Percentiles rank a stretch among this genome's conserved stretches.
Conservation (phyloP, 2,888 invertebrate genomes). For the Ormia ochracea region DNA sequence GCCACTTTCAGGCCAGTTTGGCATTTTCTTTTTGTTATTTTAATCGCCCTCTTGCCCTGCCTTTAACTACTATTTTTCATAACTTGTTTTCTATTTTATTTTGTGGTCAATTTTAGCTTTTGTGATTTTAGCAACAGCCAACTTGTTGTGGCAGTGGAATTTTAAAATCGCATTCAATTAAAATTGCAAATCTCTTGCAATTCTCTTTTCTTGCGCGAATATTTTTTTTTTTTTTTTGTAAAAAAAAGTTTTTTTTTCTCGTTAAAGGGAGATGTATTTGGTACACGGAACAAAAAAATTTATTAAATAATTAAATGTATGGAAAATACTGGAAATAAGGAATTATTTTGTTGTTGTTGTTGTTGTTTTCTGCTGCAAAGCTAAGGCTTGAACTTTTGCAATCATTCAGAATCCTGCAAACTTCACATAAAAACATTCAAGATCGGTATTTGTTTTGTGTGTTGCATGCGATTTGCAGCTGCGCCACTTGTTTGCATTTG, state of each 20-base stretch:
- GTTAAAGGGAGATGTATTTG: neutral
- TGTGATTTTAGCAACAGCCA: neutral
- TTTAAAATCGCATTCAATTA: slow-evolving; percentile 50
- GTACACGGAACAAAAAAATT: too few relatives aligned
- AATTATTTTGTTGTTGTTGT: too few relatives aligned
- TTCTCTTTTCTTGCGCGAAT: too few relatives aligned
- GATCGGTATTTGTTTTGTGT: slow-evolving; percentile 29
- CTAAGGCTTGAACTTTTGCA: slow-evolving; percentile 1
- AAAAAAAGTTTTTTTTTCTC: neutral
- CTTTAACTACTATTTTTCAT: neutral
- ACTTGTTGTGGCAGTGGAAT: slow-evolving; percentile 33
- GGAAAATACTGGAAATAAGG: too few relatives aligned
- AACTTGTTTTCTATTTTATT: neutral
- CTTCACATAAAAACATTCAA: neutral
- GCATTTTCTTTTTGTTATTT: slow-evolving; percentile 32
- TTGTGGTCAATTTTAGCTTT: slow-evolving; percentile 5
- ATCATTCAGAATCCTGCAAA: neutral
- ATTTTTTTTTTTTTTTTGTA: neutral
- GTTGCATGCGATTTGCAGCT: neutral
- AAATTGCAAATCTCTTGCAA: slow-evolving; percentile 30
- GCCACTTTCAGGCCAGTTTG: slow-evolving; percentile 33
- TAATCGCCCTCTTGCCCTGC: slow-evolving; percentile 14
- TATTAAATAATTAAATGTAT: too few relatives aligned
- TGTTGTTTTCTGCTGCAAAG: neutral
- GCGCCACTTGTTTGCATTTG: neutral